Evolutionary conservation across 2,113 vertebrate species (phyloP), one percentile per base, ranked within the genome.

Genomic region (Phylloscopus trochiloides): DNA sequence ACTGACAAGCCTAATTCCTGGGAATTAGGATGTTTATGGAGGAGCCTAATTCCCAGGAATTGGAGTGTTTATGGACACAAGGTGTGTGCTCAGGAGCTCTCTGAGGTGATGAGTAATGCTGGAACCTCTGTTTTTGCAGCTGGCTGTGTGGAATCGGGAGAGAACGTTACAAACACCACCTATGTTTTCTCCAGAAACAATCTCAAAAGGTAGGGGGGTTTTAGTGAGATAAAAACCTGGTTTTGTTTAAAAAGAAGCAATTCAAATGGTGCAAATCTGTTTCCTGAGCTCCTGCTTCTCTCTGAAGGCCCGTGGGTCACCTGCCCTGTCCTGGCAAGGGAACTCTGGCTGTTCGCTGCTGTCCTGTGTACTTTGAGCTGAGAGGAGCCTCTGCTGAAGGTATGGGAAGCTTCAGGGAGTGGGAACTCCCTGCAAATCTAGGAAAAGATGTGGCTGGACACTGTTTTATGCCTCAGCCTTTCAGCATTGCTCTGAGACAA

Each of bases 321-420:
- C 97, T 99, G 45, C 99, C 99, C 0, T 99, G 99, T 80, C 99
- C 99, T 28, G 96, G 97, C 54, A 99, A 99, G 95, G 99, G 99
- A 5, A 99, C 99, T 1, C 97, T 99, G 22, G 99, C 99, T n/a
- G 99, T 99, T 79, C 99, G 99, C 74, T 99, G 99, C 97, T 99
- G 99, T 51, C 99, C 99, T 0, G 97, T 99, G 73, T 99, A 98
- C 98, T 99, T 99, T 80, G 99, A 99, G 73, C 90, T 99, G 90
- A 98, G 98, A 94, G 98, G 92, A 16, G 95, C 95, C 48, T 97
- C 87, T 45, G 97, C 90, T 61, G 91, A 98, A 98, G 99, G 99
- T 98, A 97, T 73, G 21, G 55, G 48, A 72, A 52, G 40, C 57
- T 88, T 36, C 31, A 22, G 70, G 45, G 73, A 8, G 7, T n/a